phyloP scores from a whole-genome alignment of 2,888 invertebrate species.

The Ferrisia virgata region DNA sequence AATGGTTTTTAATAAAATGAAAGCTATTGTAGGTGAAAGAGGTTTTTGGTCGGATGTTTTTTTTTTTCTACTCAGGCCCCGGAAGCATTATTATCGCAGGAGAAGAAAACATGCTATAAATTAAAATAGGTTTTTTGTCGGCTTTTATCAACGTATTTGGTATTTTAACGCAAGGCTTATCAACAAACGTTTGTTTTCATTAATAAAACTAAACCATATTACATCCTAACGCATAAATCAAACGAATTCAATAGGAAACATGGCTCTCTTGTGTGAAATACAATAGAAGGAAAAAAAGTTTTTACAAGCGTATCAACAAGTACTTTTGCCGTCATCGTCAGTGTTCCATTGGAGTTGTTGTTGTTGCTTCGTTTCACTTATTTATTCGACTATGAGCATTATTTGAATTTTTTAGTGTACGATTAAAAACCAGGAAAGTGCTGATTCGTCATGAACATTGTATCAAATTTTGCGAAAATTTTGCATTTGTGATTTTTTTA shows the following conservation, averaged over 20 bases:
- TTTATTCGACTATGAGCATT: neutral
- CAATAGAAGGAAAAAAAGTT: neutral
- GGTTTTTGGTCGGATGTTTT: neutral
- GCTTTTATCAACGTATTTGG: neutral
- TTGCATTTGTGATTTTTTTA: too few species aligned
- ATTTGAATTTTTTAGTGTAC: too few species aligned
- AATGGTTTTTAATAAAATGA: neutral
- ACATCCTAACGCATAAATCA: neutral
- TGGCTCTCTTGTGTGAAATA: neutral
- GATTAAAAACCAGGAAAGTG: too few species aligned
- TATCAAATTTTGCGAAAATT: too few species aligned
- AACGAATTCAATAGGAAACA: slow-evolving; percentile 17
- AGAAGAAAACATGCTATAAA: slow-evolving; percentile 13
- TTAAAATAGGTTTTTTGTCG: slow-evolving; percentile 10
- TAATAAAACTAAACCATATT: slow-evolving; percentile 4
- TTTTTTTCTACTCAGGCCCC: neutral
- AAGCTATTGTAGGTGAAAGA: neutral
- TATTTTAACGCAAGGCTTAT: neutral
- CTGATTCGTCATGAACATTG: too few species aligned
- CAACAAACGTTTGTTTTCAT: slow-evolving; percentile 12
- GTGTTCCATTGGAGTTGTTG: neutral
- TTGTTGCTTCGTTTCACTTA: neutral
- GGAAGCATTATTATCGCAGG: neutral
- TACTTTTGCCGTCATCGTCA: neutral
- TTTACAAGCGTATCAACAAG: slow-evolving; percentile 15